Conservation (phyloP, 2,888 invertebrate genomes). For the Steromphala cineraria region DNA sequence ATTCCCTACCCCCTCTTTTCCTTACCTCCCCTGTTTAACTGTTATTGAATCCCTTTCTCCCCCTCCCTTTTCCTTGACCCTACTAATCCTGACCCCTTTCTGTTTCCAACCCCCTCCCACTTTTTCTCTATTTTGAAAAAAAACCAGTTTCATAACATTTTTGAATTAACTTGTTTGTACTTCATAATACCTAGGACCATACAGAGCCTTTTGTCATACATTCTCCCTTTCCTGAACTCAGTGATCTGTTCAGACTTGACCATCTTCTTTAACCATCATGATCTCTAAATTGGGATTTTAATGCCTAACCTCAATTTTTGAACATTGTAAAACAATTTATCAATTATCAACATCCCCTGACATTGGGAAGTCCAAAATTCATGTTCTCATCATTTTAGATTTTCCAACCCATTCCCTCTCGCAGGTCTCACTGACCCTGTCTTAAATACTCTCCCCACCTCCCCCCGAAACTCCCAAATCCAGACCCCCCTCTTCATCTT, state of each 20-base stretch:
- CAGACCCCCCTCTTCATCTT: background rate
- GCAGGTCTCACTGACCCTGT: background rate
- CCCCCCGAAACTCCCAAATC: background rate
- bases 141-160: too few relatives aligned
- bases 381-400: background rate
- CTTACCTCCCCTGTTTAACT: background rate
- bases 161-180: too few relatives aligned
- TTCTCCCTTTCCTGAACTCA: too few relatives aligned
- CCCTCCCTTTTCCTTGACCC: background rate
- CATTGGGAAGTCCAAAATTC: background rate
- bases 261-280: too few relatives aligned
- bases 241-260: too few relatives aligned
- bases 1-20: background rate
- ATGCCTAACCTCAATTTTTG: too few relatives aligned
- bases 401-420: background rate
- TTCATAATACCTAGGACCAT: too few relatives aligned
- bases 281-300: too few relatives aligned
- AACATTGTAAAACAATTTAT: too few relatives aligned
- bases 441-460: background rate
- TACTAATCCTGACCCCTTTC: too few relatives aligned
- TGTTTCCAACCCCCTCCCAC: background rate
- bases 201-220: too few relatives aligned
- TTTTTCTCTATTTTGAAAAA: conserved; percentile 14
- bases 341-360: too few relatives aligned
- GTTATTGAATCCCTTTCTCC: background rate